These are phyloP conservation scores for Morpho helenor DNA, from an alignment of 2,888 invertebrate species.

Conservation along the genomic window DNA sequence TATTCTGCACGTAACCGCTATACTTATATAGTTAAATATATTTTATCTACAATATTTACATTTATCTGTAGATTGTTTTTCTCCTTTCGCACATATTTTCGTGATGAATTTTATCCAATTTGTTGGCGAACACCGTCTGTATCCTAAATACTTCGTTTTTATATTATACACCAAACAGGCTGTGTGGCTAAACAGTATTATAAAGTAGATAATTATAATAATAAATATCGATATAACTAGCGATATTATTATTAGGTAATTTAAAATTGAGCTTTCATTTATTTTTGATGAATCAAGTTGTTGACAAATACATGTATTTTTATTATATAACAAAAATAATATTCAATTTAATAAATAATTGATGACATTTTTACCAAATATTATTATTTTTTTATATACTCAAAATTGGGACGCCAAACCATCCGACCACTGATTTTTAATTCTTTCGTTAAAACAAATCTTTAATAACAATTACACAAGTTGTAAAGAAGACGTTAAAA, in stretches of 20 bases:
- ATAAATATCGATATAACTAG: conserved; percentile 7
- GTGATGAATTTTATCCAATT: neutral
- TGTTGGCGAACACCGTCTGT: conserved; percentile 2
- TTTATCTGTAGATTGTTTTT: neutral
- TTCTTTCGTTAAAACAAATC: too few relatives aligned
- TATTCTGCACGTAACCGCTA: conserved; percentile 7
- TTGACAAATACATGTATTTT: neutral
- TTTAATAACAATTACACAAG: too few relatives aligned
- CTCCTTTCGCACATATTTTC: neutral
- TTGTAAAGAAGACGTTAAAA: too few relatives aligned
- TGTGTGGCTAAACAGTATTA: conserved; percentile 32
- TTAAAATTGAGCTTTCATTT: conserved; percentile 1
- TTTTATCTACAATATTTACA: neutral
- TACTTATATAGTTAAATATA: conserved; percentile 2
- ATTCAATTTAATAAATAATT: too few relatives aligned
- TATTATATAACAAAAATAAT: neutral
- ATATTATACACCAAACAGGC: conserved; percentile 21
- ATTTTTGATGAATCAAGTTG: neutral
- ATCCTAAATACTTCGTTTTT: conserved; percentile 7
- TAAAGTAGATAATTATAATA: conserved; percentile 14
- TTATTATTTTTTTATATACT: too few relatives aligned
- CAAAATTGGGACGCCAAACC: too few relatives aligned
- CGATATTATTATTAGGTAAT: conserved; percentile 11
- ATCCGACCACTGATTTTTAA: too few relatives aligned
- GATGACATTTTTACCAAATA: too few relatives aligned